Evolutionary conservation across 2,888 invertebrate species (phyloP).

Genomic region (Halictus ligatus): DNA sequence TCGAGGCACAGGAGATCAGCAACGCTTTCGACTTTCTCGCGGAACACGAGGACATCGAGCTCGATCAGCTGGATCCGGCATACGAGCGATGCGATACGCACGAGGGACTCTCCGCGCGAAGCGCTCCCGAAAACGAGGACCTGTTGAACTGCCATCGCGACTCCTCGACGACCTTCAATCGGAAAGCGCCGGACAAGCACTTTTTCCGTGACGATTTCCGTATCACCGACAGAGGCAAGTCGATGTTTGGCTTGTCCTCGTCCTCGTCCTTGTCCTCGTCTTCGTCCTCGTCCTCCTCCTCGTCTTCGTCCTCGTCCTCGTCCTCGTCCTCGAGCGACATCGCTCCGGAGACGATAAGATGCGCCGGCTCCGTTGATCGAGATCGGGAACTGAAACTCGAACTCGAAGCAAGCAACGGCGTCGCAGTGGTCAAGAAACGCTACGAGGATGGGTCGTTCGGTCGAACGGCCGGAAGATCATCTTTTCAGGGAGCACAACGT

Average conservation of each 20-base stretch:
- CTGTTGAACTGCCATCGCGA: conserved; percentile 7
- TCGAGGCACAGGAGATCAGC: conserved; percentile 78
- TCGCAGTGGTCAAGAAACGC: conserved; percentile 43
- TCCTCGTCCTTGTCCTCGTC: background rate
- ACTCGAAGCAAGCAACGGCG: conserved; percentile 12
- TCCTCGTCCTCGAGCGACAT: conserved; percentile 6
- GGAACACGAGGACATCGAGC: conserved; percentile 76
- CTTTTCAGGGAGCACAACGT: conserved; percentile 56
- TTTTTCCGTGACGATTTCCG: conserved; percentile 5
- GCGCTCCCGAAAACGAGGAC: conserved; percentile 26
- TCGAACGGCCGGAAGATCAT: conserved; percentile 39
- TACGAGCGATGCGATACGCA: conserved; percentile 19
- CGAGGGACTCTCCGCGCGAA: background rate
- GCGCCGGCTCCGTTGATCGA: conserved; percentile 30
- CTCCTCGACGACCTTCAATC: background rate
- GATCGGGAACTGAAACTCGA: conserved; percentile 10
- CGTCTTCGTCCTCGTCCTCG: too few relatives aligned
- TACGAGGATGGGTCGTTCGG: conserved; percentile 44
- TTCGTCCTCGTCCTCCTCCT: background rate
- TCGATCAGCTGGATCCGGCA: conserved; percentile 40
- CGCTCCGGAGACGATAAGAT: background rate
- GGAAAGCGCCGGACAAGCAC: conserved; percentile 18
- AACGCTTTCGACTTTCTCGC: conserved; percentile 80
- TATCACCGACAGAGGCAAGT: conserved; percentile 27
- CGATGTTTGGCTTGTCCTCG: conserved; percentile 47